Evolutionary conservation across 2,888 invertebrate genomes (phyloP).

Genomic region (Agrilus cyanescens): DNA sequence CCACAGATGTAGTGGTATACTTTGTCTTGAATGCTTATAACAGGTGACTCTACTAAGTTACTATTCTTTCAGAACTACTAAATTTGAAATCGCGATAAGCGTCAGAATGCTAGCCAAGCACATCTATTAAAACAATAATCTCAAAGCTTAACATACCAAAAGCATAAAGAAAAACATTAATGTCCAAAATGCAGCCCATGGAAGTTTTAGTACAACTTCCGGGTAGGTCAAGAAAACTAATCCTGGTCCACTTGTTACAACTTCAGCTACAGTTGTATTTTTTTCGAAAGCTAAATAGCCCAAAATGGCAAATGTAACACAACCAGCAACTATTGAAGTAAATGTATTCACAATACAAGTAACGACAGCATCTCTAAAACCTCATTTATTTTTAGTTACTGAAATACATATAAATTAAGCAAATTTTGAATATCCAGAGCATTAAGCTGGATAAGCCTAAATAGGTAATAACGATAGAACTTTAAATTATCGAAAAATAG

Average conservation of each 20-base stretch:
- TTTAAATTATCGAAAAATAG: no score
- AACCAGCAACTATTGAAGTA: conserved; percentile 61
- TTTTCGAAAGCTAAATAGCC: conserved; percentile 54
- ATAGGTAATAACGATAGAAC: no score
- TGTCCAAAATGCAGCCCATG: conserved; percentile 59
- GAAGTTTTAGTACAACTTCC: conserved; percentile 60
- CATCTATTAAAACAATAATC: no score
- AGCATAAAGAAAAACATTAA: conserved; percentile 65
- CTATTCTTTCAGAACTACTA: no score
- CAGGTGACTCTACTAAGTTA: no score
- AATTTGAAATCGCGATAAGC: no score
- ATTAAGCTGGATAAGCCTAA: no score
- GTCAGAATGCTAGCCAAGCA: no score
- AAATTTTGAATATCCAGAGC: background rate
- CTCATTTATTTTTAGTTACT: no score
- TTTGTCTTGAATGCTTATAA: no score
- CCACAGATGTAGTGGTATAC: no score
- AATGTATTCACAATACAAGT: conserved; percentile 60
- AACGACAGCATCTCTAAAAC: conserved; percentile 52
- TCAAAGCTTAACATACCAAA: conserved; percentile 33
- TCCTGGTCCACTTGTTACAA: conserved; percentile 55
- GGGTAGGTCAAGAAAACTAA: conserved; percentile 65
- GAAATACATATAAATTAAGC: no score
- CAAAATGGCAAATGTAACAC: conserved; percentile 64
- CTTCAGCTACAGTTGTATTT: conserved; percentile 37